Conservation (phyloP, 2,113 vertebrate species). For the Pholis gunnellus region DNA sequence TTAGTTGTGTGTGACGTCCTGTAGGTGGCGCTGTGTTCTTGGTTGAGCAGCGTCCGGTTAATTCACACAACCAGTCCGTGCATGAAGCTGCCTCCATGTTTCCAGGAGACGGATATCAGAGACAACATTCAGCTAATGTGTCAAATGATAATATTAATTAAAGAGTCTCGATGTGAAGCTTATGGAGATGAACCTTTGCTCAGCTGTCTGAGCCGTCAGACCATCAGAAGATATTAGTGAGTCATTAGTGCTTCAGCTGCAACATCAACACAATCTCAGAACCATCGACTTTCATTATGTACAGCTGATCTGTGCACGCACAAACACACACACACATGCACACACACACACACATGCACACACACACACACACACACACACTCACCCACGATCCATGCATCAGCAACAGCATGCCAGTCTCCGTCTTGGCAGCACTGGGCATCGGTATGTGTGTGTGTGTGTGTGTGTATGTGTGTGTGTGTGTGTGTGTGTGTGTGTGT, state of each 20-base stretch:
- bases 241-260: constrained; percentile 12
- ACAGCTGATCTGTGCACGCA: background rate
- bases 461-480: too few species aligned
- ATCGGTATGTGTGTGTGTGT: too few species aligned
- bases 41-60: background rate
- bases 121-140: background rate
- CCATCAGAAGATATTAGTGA: background rate
- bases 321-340: background rate
- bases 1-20: too few species aligned
- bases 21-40: background rate
- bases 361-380: constrained; percentile 13
- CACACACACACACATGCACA: constrained; percentile 15
- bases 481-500: too few species aligned
- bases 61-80: too few species aligned
- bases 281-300: constrained; percentile 30
- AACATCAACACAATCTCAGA: background rate
- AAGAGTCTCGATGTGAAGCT: background rate
- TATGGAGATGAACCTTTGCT: background rate
- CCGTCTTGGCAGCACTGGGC: background rate
- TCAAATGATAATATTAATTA: background rate
- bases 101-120: background rate
- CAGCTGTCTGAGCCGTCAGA: background rate
- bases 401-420: background rate
- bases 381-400: background rate
- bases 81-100: background rate